Evolutionary conservation across 2,888 invertebrate genomes (phyloP), one percentile per base, ranked within the genome.

Genomic region (Alloscopus bannaensis): DNA sequence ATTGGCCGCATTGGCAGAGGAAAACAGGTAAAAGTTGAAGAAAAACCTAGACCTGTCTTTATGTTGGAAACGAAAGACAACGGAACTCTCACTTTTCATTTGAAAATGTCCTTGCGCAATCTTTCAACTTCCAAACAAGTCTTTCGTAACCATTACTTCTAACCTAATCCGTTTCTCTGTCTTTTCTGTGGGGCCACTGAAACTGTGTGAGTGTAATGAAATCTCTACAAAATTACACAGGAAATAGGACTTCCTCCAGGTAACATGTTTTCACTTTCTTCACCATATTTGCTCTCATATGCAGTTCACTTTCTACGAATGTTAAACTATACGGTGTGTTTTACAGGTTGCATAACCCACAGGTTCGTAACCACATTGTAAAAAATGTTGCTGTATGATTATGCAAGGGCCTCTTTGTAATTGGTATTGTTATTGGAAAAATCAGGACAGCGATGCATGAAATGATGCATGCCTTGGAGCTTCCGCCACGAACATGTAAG

Each of bases 1-100:
- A 81, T 84, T n/a, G 84, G 84, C 6, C 42, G 84, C 4, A 81
- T 84, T 59, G 84, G 84, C 24, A 65, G 80, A 22, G 84, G 84
- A 66, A 77, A 79, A 64, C 84, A 84, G 80, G 84, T 82, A 70
- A 60, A 75, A 31, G 57, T 16, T 45, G 31, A 24, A 60, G 31
- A 60, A 60, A 60, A 29, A 18, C 45, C 40, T 55, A 36, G 18
- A 52, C 47, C 24, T 47, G 36, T 36, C 13, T 36, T 36, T 8
- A 36, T 36, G 36, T 36, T 36, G 36, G 13, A 36, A 6, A 36
- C 36, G 36, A 13, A 36, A 36, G 13, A 36, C 6, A n/a, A n/a
- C n/a, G n/a, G n/a, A n/a, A n/a, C n/a, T n/a, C n/a, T n/a, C n/a
- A n/a, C n/a, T n/a, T n/a, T n/a, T n/a, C n/a, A n/a, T n/a, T n/a